Conservation (phyloP, 2,888 invertebrate species). For the Steinernema carpocapsae region DNA sequence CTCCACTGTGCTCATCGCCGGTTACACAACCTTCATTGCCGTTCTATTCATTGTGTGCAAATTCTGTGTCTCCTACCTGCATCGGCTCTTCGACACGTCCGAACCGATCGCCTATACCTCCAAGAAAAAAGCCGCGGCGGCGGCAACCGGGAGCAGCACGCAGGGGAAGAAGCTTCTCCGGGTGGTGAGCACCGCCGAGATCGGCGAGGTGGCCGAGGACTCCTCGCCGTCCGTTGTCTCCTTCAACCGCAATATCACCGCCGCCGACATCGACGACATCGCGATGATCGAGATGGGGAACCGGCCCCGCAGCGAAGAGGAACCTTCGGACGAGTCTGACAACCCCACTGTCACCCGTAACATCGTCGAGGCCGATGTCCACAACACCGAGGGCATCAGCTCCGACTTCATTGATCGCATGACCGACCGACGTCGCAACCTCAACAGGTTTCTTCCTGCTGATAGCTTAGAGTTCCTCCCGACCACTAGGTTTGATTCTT, state of each 20-base stretch:
- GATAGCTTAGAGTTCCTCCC: conserved; percentile 51
- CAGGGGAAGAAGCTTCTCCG: conserved; percentile 17
- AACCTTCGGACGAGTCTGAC: conserved; percentile 17
- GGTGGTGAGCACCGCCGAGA: conserved; percentile 16
- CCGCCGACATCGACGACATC: conserved; percentile 23
- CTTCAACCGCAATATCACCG: neutral
- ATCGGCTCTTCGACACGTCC: conserved; percentile 62
- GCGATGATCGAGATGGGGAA: conserved; percentile 29
- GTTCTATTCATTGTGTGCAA: conserved; percentile 83
- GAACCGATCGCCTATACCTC: conserved; percentile 54
- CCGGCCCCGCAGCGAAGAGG: neutral
- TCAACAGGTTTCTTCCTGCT: conserved; percentile 42
- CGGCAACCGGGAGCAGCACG: neutral
- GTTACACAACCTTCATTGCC: conserved; percentile 75
- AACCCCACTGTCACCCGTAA: conserved; percentile 26
- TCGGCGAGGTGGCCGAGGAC: conserved; percentile 19
- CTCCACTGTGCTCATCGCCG: conserved; percentile 43
- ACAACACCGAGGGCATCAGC: conserved; percentile 28
- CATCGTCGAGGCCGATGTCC: conserved; percentile 25
- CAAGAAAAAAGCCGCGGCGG: conserved; percentile 3
- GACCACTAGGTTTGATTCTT: conserved; percentile 25
- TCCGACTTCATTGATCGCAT: conserved; percentile 24
- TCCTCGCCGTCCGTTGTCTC: conserved; percentile 5
- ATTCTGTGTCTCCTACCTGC: conserved; percentile 59
- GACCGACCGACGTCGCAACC: conserved; percentile 7